phyloP scores from a whole-genome alignment of 2,797 vertebrate genomes.

The Ctenopoma multispine region DNA sequence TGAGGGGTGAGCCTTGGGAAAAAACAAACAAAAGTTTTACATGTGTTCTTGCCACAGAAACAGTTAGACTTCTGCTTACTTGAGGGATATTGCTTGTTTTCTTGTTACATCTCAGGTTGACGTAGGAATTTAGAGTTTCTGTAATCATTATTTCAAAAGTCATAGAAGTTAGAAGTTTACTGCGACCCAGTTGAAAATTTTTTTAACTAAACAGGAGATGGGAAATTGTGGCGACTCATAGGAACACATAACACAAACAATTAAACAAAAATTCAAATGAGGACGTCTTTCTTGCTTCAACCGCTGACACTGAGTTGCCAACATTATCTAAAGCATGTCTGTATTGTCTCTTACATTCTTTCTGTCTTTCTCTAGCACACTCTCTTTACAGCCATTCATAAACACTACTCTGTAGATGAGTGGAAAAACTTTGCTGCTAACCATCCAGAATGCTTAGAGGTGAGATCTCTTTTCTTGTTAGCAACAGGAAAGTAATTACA shows the following conservation, averaged over 20 bases:
- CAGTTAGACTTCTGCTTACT: not conserved
- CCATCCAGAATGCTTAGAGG: conserved; percentile 95
- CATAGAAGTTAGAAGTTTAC: not conserved
- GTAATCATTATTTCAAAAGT: not conserved
- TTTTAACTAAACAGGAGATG: not conserved
- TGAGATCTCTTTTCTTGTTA: conserved; percentile 70
- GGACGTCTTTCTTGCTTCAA: not conserved
- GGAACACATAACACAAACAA: not conserved
- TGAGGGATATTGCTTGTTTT: not conserved
- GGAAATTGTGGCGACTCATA: not conserved
- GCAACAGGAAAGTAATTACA: no score
- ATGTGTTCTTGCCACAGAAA: not conserved
- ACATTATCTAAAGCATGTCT: not conserved
- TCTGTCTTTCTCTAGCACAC: conserved; percentile 83
- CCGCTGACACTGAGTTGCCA: not conserved
- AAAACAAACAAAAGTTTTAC: not conserved
- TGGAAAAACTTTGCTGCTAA: conserved; percentile 93
- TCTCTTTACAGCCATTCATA: conserved; percentile 97
- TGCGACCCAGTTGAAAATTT: not conserved
- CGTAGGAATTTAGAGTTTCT: not conserved
- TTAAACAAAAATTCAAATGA: no score
- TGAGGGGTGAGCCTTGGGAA: not conserved
- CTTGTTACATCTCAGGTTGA: not conserved
- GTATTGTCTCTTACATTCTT: not conserved
- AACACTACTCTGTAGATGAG: conserved; percentile 95